Base-by-base conservation (phyloP, 2,113 vertebrate genomes). In the Salvelinus namaycush region DNA sequence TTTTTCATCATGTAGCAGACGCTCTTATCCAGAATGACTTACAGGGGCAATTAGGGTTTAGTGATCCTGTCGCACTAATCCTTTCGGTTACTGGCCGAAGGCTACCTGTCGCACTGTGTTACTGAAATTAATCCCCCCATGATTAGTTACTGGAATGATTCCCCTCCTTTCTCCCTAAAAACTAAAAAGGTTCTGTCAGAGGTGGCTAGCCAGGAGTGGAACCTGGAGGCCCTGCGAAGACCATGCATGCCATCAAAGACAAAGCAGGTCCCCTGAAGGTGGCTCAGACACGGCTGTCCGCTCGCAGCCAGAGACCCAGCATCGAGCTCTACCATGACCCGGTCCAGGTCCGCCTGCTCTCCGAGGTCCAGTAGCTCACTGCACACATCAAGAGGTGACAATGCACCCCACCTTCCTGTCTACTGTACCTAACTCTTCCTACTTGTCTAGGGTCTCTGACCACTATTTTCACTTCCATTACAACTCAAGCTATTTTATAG, bases 181-280 rank as follows among this genome's bases (percentile, higher is more conserved):
- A 99, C 11, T 68, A 79, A 76, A 49, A 73, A 99, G 97, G 92
- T 97, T 75, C 90, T 95, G 89, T 87, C 92, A 22, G 95, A 98
- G 90, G 85, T 91, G 1, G 75, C 85, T 49, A 90, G 89, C 4
- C 96, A 96, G 86, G 94, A 96, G 86, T 95, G 86, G 85, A 97
- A 94, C 78, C 88, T 95, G 48, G 84, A 89, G 1, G 81, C 84
- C 59, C 92, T 99, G 24, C 87, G 83, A n/a, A n/a, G n/a, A n/a
- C n/a, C n/a, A n/a, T n/a, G n/a, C n/a, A n/a, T n/a, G 93, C 95
- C 76, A 91, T 97, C 0, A 31, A 77, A 0, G 93, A 96, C 69
- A 94, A 94, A 22, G 93, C 95, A 76, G 93, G 87, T 1, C 93
- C 91, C 0, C 84, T 93, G 78, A 93, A 89, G 79, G 83, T 98